Evolutionary conservation across 2,888 invertebrate species (phyloP).

Genomic region (Tolmerus cingulatus): DNA sequence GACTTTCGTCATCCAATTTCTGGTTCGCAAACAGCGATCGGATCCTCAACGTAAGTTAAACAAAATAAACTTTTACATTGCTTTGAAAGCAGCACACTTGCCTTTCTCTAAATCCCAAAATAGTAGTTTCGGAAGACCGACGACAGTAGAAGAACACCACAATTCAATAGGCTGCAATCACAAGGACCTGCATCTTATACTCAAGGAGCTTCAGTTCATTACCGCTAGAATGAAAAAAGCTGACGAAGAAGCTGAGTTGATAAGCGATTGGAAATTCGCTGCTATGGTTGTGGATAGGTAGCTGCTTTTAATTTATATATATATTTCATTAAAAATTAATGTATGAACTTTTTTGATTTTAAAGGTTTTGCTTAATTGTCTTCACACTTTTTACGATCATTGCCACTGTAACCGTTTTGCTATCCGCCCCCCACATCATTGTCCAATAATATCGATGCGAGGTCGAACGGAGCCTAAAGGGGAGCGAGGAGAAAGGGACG

Average conservation of each 20-base stretch:
- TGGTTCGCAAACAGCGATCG: conserved; percentile 68
- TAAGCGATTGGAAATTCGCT: conserved; percentile 98
- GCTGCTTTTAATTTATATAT: neutral
- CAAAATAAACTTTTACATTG: neutral
- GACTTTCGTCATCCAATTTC: conserved; percentile 83
- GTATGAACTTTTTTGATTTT: conserved; percentile 54
- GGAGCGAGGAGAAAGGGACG: neutral
- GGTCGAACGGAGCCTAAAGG: neutral
- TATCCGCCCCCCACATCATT: conserved; percentile 93
- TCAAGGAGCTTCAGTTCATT: conserved; percentile 93
- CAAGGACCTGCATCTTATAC: conserved; percentile 87
- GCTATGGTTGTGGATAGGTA: conserved; percentile 97
- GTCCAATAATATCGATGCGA: conserved; percentile 74
- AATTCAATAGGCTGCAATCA: conserved; percentile 75
- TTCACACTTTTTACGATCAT: conserved; percentile 94
- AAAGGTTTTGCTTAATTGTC: conserved; percentile 90
- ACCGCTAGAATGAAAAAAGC: conserved; percentile 93
- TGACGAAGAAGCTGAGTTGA: conserved; percentile 91
- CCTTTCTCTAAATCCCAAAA: neutral
- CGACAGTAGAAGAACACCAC: conserved; percentile 77
- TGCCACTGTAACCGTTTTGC: conserved; percentile 89
- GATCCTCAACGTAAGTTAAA: conserved; percentile 69
- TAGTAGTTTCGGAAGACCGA: conserved; percentile 75
- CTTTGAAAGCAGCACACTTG: no score
- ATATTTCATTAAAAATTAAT: neutral